A percentile compares a stretch with the other conserved stretches of the same genome.
These are phyloP conservation scores for Pogonognathellus flavescens DNA, from an alignment of 1,140 invertebrate genomes.

Conservation along the genomic window DNA sequence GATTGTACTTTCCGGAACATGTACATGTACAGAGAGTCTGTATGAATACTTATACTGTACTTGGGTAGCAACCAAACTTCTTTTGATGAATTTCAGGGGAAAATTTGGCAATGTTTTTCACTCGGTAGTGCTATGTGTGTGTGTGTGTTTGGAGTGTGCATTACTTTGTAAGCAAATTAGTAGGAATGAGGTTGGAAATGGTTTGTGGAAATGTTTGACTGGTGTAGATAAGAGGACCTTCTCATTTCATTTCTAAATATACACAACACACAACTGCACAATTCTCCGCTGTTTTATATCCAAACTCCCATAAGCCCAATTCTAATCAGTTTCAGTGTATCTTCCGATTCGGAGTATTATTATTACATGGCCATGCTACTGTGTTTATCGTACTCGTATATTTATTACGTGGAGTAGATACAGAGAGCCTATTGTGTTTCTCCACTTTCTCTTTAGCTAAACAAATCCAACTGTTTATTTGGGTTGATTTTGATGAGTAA, in stretches of 20 bases:
- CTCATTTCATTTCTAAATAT: not conserved
- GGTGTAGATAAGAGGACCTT: conserved; percentile 24
- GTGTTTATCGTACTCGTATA: too few species aligned
- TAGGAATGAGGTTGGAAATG: conserved; percentile 6
- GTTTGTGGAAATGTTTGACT: conserved; percentile 44
- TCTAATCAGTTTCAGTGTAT: conserved; percentile 24
- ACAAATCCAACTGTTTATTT: conserved; percentile 45
- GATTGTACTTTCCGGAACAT: not conserved
- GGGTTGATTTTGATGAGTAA: conserved; percentile 13
- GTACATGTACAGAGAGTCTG: too few species aligned
- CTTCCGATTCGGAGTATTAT: conserved; percentile 5
- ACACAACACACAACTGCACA: not conserved
- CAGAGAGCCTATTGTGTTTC: not conserved
- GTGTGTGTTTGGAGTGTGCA: not conserved
- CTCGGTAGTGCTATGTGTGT: not conserved
- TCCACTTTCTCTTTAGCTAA: conserved; percentile 4
- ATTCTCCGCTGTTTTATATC: too few species aligned
- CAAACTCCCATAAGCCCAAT: conserved; percentile 42
- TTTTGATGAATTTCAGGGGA: conserved; percentile 25
- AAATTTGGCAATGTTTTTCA: conserved; percentile 34
- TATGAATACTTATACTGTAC: not conserved
- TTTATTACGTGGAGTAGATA: not conserved
- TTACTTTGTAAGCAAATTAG: conserved; percentile 29
- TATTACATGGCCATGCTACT: not conserved
- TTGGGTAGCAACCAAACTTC: conserved; percentile 9